phyloP scores from a whole-genome alignment of 2,797 vertebrate species.

The Falco cherrug region DNA sequence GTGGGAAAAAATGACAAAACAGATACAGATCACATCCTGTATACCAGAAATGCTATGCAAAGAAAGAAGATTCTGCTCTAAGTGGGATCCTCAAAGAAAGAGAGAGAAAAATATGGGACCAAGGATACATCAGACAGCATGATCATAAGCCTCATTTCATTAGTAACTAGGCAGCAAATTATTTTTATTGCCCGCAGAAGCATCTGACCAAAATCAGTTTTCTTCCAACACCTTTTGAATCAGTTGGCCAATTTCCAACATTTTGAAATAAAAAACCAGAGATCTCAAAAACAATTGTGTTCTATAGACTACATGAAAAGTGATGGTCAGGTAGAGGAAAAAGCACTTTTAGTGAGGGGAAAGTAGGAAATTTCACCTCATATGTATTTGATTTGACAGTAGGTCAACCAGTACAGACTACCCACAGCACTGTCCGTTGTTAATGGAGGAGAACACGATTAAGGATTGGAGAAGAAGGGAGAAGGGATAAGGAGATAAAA shows the following conservation, averaged over 20 bases:
- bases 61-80: background rate
- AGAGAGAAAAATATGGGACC: background rate
- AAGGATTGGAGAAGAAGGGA: background rate
- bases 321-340: background rate
- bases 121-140: background rate
- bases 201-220: background rate
- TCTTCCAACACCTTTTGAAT: background rate
- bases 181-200: background rate
- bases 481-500: background rate
- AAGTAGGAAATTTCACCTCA: background rate
- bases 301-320: background rate
- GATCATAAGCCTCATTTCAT: background rate
- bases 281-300: background rate
- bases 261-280: background rate
- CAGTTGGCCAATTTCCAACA: background rate
- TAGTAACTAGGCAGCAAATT: background rate
- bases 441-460: background rate
- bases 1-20: background rate
- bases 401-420: background rate
- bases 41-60: background rate
- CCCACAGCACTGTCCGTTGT: background rate
- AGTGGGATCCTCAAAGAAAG: background rate
- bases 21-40: rapidly evolving
- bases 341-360: background rate
- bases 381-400: background rate